Evolutionary conservation across 1,140 invertebrate species (phyloP).

Genomic region (Hormaphis cornu): DNA sequence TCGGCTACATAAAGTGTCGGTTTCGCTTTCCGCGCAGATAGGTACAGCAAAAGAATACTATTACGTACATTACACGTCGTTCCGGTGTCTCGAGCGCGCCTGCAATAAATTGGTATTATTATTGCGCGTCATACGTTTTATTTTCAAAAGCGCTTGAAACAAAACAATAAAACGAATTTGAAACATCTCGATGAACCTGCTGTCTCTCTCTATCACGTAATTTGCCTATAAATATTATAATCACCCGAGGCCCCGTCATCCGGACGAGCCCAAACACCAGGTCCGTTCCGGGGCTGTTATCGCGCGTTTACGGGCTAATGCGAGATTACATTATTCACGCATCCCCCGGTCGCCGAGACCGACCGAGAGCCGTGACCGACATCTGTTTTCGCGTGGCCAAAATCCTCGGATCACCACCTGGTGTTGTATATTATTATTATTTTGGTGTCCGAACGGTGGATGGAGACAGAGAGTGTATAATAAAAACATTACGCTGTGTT

Average conservation of each 20-base stretch:
- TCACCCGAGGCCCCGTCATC: neutral
- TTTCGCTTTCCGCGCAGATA: no score
- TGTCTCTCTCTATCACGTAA: no score
- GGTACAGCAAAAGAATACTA: no score
- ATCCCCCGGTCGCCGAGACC: neutral
- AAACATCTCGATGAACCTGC: neutral
- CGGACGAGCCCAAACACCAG: neutral
- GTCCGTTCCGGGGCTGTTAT: conserved; percentile 5
- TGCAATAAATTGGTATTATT: no score
- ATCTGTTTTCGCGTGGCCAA: conserved; percentile 23
- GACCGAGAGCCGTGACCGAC: conserved; percentile 20
- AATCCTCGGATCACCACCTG: neutral
- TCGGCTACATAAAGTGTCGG: neutral
- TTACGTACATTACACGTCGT: neutral
- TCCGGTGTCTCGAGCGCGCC: neutral
- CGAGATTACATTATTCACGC: conserved; percentile 30
- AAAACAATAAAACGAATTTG: conserved; percentile 17
- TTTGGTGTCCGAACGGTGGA: no score
- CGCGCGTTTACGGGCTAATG: conserved; percentile 19
- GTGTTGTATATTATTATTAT: neutral
- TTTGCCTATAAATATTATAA: neutral
- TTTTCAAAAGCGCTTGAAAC: no score
- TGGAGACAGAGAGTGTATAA: no score
- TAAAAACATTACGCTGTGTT: no score
- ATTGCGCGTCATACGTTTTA: no score